phyloP scores from a whole-genome alignment of 92 coral and sea anemone species.

The Phenganax stokvisi region DNA sequence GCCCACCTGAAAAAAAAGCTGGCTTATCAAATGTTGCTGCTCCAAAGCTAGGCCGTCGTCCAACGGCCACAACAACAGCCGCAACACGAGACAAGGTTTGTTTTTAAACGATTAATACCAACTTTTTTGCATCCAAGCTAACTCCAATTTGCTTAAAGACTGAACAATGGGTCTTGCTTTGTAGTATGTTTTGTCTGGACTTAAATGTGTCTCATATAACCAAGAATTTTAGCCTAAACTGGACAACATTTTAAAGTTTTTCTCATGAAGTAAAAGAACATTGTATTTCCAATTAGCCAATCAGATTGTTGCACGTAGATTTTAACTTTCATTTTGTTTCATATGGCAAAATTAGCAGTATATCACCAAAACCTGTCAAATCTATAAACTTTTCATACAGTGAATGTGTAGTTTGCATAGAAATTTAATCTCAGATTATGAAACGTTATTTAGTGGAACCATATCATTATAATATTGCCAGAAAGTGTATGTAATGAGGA shows the following conservation, averaged over 20 bases:
- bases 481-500: too few species aligned
- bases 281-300: conserved; percentile 10
- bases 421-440: too few species aligned
- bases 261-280: background rate
- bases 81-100: conserved; percentile 86
- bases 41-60: conserved; percentile 90
- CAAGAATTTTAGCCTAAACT: background rate
- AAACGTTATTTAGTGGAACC: too few species aligned
- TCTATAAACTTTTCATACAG: too few species aligned
- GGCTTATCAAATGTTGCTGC: conserved; percentile 88
- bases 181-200: background rate
- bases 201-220: conserved; percentile 5
- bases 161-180: background rate
- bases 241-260: background rate
- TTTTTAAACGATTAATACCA: background rate
- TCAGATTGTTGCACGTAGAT: conserved; percentile 27
- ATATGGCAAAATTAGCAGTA: too few species aligned
- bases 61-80: conserved; percentile 73
- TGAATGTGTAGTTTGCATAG: too few species aligned
- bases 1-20: conserved; percentile 96
- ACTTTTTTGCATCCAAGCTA: conserved; percentile 24
- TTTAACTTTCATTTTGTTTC: background rate
- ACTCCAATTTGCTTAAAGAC: background rate
- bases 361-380: too few species aligned
- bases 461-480: too few species aligned